Evolutionary conservation across 2,888 invertebrate species (phyloP), one percentile per base, ranked within the genome.

Genomic region (Phania funesta): DNA sequence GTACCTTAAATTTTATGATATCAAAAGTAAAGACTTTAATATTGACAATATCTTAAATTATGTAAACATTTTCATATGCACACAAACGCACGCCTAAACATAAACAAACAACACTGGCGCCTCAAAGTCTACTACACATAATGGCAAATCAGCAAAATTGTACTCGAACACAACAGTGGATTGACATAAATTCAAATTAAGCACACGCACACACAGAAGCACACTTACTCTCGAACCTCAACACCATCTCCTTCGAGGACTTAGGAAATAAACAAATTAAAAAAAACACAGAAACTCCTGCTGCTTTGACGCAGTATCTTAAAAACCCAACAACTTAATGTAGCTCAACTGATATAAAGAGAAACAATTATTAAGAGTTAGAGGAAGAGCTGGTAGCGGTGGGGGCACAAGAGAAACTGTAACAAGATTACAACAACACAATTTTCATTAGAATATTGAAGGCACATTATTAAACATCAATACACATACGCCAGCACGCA

Each of bases 341-440:
- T 32, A 50, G 18, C 38, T 60, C 16, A 38, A 50, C 5, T 41
- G 50, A 32, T 26, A 50, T n/a, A 8, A 52, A 35, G 20, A 71
- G 46, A 6, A 32, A 29, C 20, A 52, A 52, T 24, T 32, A 20
- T 22, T 35, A 18, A 32, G 46, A 32, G n/a, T 18, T 11, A 9
- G 52, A 22, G 18, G 18, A n/a, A 29, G 41, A n/a, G 16, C 46
- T 35, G 16, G 18, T 60, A 22, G n/a, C 11, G 32, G 26, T 32
- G 5, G 18, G 1, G 18, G 8, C n/a, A 46, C 35, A 62, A 64
- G 50, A 50, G 68, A 38, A 60, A 74, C 67, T 68, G 62, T 81
- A 81, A 77, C 81, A 64, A 64, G 50, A 81, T 81, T 71, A 77
- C 67, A 77, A 62, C 76, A 77, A 77, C 67, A 77, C 67, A 73